These are phyloP conservation scores for Bugulina stolonifera DNA, from an alignment of 2,888 invertebrate genomes.

Conservation along the genomic window DNA sequence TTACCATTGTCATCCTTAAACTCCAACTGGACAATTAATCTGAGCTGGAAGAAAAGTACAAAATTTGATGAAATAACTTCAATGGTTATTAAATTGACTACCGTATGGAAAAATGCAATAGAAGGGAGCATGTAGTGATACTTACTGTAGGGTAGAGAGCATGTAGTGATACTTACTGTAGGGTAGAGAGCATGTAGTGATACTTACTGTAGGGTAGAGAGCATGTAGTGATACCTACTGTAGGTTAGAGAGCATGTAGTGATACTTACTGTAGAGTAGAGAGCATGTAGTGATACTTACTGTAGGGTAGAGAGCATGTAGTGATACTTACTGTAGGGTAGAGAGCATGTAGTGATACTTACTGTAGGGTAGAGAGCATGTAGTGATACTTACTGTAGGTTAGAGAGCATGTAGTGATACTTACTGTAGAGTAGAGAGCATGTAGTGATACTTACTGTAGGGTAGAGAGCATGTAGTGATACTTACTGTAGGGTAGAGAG, in stretches of 20 bases:
- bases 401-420: too few species aligned
- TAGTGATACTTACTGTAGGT: not conserved
- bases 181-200: not conserved
- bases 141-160: constrained; percentile 12
- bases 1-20: constrained; percentile 14
- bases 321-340: constrained; percentile 6
- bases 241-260: not conserved
- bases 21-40: constrained; percentile 18
- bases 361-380: not conserved
- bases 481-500: not conserved
- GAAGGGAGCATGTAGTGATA: not conserved
- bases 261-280: not conserved
- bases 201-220: constrained; percentile 9
- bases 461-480: too few species aligned
- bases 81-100: not conserved
- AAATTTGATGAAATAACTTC: not conserved
- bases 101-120: too few species aligned
- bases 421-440: not conserved
- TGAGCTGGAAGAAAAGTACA: not conserved
- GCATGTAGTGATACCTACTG: too few species aligned
- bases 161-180: not conserved
- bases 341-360: too few species aligned
- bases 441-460: not conserved
- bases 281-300: too few species aligned
- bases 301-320: not conserved